Evolutionary conservation across 2,888 invertebrate species (phyloP), one percentile per base, ranked within the genome.

Genomic region (Phengaris arion): DNA sequence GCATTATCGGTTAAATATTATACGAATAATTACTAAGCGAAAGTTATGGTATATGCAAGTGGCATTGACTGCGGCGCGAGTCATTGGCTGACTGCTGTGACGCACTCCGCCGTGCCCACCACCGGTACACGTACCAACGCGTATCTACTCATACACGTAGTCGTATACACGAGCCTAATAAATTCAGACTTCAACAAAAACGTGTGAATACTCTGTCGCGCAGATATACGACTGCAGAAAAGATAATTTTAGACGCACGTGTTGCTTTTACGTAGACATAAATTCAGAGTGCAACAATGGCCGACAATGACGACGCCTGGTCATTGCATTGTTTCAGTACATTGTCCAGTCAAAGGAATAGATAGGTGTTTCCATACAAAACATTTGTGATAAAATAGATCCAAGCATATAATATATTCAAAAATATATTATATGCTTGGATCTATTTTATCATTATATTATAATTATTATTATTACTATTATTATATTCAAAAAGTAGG

Each of bases 21-120:
- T 73, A 77, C 68, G 68, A 75, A 76, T 74, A 77, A 77, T 77
- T 77, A 77, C 76, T 76, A 81, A 82, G 85, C 82, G 84, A 85
- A 84, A 85, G 85, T 85, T 84, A 83, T 83, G 81, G 81, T 70
- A 75, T 76, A 76, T 77, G 77, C 81, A 79, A 81, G 81, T 81
- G 81, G 82, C 83, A 83, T 82, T 83, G 83, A 83, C 81, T 80
- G 81, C 79, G 76, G 77, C 74, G 79, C 80, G 79, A 81, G 80
- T 81, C 82, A 81, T 79, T 80, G 80, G 79, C 79, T 78, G 79
- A 76, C 13, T 35, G 7, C 64, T 64, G 45, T 64, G 64, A 73
- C 77, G 77, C 80, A 78, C 74, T 54, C 68, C 54, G 77, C 68
- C 78, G 77, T 77, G 78, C 79, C 78, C 77, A 78, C 77, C 76